These are phyloP conservation scores for Villa cingulata DNA, from an alignment of 2,888 invertebrate genomes.

Conservation along the genomic window DNA sequence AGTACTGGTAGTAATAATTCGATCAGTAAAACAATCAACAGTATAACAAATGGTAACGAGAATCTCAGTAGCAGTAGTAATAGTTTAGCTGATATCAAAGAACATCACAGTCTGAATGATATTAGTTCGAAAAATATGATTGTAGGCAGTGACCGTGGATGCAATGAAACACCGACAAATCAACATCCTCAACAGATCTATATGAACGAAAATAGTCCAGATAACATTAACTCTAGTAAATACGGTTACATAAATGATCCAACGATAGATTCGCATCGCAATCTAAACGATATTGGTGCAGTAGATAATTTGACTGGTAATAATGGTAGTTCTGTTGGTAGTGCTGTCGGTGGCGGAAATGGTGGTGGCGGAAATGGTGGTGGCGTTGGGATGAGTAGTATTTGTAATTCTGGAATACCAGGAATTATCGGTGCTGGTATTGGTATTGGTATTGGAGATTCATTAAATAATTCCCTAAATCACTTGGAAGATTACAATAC, in stretches of 20 bases:
- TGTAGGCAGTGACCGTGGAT: background rate
- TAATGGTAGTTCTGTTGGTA: too few relatives aligned
- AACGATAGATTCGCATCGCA: constrained; percentile 3
- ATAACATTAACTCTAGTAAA: background rate
- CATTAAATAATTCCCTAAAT: background rate
- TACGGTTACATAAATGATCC: background rate
- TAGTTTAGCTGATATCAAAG: constrained; percentile 1
- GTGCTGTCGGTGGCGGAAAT: too few relatives aligned
- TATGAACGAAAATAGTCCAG: background rate
- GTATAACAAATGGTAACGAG: too few relatives aligned
- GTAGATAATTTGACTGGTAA: too few relatives aligned
- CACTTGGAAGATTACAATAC: constrained; percentile 13
- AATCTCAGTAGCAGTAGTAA: background rate
- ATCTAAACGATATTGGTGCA: too few relatives aligned
- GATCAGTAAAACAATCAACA: too few relatives aligned
- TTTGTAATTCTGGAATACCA: background rate
- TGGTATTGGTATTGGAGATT: background rate
- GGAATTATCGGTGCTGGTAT: background rate
- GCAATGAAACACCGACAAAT: too few relatives aligned
- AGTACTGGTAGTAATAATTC: background rate
- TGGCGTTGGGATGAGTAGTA: background rate
- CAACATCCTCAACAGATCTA: background rate
- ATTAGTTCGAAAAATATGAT: background rate
- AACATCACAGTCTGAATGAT: background rate
- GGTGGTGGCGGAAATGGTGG: background rate